Conservation (phyloP, 1,140 invertebrate species). For the Trichonephila inaurata region DNA sequence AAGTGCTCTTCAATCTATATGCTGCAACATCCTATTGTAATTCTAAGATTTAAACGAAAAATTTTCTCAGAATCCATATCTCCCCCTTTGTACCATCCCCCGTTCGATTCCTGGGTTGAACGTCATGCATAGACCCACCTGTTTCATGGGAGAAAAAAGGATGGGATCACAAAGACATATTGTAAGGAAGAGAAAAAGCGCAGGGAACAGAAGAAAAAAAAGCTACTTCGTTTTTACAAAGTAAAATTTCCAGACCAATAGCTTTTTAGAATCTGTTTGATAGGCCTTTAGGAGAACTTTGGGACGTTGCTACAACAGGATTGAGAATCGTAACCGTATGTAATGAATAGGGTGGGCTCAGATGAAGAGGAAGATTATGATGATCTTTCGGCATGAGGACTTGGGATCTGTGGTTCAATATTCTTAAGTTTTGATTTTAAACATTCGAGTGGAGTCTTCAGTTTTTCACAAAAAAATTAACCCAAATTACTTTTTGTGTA, state of each 20-base stretch:
- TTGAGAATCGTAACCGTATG: not conserved
- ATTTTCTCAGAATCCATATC: constrained; percentile 6
- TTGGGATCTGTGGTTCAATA: too few relatives aligned
- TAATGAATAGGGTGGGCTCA: not conserved
- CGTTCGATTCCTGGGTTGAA: not conserved
- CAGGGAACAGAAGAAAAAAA: not conserved
- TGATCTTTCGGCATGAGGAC: not conserved
- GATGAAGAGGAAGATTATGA: constrained; percentile 25
- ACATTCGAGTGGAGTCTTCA: too few relatives aligned
- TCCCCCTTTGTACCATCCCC: not conserved
- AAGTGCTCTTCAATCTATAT: constrained; percentile 9
- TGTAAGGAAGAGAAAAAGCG: constrained; percentile 1
- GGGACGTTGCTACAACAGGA: not conserved
- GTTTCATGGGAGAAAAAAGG: constrained; percentile 12
- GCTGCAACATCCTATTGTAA: constrained; percentile 55
- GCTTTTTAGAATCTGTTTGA: constrained; percentile 56
- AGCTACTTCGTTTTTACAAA: constrained; percentile 52
- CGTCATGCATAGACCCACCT: constrained; percentile 43
- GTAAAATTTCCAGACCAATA: constrained; percentile 69
- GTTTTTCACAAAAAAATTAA: too few relatives aligned
- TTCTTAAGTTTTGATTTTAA: too few relatives aligned
- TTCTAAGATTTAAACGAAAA: constrained; percentile 41
- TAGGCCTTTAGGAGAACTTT: not conserved
- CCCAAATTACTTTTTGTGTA: too few relatives aligned
- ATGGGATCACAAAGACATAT: constrained; percentile 45